Evolutionary conservation across 2,888 invertebrate genomes (phyloP).

Genomic region (Pteria penguin): DNA sequence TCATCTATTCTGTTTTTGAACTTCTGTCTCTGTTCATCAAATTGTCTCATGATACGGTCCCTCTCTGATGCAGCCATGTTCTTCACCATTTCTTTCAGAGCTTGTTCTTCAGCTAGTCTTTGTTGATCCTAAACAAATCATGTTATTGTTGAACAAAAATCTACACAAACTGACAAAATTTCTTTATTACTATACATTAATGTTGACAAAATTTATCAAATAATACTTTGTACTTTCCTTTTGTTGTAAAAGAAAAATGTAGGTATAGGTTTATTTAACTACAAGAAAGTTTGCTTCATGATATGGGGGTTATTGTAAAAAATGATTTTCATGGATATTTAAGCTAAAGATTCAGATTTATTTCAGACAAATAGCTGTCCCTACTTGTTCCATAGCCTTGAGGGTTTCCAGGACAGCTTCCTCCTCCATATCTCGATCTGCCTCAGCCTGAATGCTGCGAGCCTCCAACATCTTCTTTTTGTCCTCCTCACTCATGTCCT

Average conservation of each 20-base stretch:
- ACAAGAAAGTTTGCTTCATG: no score
- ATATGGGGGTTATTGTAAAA: no score
- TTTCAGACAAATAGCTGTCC: no score
- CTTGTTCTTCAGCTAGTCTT: conserved; percentile 57
- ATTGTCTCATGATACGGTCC: conserved; percentile 67
- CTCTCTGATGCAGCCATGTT: conserved; percentile 63
- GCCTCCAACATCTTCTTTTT: conserved; percentile 57
- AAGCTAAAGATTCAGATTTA: no score
- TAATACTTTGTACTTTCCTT: no score
- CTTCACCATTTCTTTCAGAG: conserved; percentile 62
- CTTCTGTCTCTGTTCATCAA: conserved; percentile 59
- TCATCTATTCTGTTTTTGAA: conserved; percentile 58
- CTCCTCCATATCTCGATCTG: conserved; percentile 71
- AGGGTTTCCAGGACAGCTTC: conserved; percentile 66
- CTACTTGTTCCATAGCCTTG: conserved; percentile 67
- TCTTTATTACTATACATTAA: no score
- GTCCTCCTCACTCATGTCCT: conserved; percentile 65
- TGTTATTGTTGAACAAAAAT: no score
- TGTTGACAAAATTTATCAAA: no score
- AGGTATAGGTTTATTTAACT: no score
- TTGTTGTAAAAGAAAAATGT: no score
- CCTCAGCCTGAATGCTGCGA: conserved; percentile 63
- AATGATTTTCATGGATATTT: no score
- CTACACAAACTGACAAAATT: no score
- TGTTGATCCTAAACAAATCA: conserved; percentile 60